These are phyloP conservation scores for Cosmopolites sordidus DNA, from an alignment of 2,888 invertebrate species.

Conservation along the genomic window DNA sequence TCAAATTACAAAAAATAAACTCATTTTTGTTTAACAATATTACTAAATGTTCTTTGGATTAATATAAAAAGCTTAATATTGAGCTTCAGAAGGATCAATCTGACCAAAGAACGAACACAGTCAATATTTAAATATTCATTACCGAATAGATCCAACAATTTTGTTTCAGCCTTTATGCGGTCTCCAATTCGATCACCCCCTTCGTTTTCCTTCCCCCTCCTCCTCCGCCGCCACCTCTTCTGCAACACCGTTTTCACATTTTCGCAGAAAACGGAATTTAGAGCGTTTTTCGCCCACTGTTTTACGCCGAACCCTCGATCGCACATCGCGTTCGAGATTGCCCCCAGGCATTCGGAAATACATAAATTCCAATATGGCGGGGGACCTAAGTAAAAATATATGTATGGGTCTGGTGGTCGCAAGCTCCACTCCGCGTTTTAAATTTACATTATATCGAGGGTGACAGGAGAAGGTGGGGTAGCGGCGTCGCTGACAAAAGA, in stretches of 20 bases:
- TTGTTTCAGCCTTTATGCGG: no score
- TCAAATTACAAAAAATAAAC: no score
- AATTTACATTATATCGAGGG: slow-evolving; percentile 42
- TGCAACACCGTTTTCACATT: slow-evolving; percentile 21
- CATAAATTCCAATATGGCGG: slow-evolving; percentile 49
- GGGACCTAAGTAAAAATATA: slow-evolving; percentile 50
- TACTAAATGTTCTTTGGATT: no score
- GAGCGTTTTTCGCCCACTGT: slow-evolving; percentile 29
- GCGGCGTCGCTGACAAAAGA: no score
- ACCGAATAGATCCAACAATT: no score
- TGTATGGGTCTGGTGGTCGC: slow-evolving; percentile 48
- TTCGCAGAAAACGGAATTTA: slow-evolving; percentile 16
- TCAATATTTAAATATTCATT: no score
- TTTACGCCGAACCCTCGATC: slow-evolving; percentile 41
- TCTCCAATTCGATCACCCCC: no score
- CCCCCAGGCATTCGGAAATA: slow-evolving; percentile 48
- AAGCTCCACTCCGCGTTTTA: slow-evolving; percentile 48
- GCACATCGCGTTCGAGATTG: slow-evolving; percentile 46
- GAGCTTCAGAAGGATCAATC: no score
- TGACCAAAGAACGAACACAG: no score
- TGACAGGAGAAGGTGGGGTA: not conserved
- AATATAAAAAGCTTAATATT: no score
- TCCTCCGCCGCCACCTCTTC: not conserved
- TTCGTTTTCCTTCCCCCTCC: no score
- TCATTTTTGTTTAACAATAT: no score